phyloP scores from a whole-genome alignment of 2,888 invertebrate genomes.

The Tuta absoluta region DNA sequence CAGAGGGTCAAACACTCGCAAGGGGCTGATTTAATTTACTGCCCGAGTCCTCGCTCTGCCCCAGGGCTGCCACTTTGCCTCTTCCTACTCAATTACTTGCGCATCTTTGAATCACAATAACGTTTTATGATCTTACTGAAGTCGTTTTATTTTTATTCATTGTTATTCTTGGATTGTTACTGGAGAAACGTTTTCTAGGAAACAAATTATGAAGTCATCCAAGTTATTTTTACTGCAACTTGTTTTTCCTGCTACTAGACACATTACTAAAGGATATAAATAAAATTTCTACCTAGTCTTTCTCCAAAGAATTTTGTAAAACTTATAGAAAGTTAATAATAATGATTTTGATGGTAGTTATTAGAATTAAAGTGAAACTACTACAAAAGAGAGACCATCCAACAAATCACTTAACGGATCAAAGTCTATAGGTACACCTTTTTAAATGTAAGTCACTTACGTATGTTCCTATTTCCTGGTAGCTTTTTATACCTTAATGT shows the following conservation, averaged over 20 bases:
- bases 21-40: conserved; percentile 67
- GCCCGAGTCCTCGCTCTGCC: conserved; percentile 33
- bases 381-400: too few species aligned
- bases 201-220: neutral
- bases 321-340: too few species aligned
- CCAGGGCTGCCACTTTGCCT: conserved; percentile 29
- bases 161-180: neutral
- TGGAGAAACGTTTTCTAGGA: neutral
- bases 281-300: too few species aligned
- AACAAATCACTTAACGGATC: too few species aligned
- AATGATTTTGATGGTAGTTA: too few species aligned
- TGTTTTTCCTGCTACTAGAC: neutral
- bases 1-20: conserved; percentile 51
- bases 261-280: too few species aligned
- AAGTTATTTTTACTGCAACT: neutral
- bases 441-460: too few species aligned
- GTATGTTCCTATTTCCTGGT: too few species aligned
- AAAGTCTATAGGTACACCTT: too few species aligned
- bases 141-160: neutral
- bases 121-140: conserved; percentile 22
- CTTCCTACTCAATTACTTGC: conserved; percentile 62
- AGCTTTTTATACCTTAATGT: too few species aligned
- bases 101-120: conserved; percentile 51
- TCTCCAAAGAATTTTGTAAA: too few species aligned
- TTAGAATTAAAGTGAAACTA: too few species aligned